These are phyloP conservation scores for Zaprionus africanus DNA, from an alignment of 1,140 invertebrate genomes.

Conservation along the genomic window DNA sequence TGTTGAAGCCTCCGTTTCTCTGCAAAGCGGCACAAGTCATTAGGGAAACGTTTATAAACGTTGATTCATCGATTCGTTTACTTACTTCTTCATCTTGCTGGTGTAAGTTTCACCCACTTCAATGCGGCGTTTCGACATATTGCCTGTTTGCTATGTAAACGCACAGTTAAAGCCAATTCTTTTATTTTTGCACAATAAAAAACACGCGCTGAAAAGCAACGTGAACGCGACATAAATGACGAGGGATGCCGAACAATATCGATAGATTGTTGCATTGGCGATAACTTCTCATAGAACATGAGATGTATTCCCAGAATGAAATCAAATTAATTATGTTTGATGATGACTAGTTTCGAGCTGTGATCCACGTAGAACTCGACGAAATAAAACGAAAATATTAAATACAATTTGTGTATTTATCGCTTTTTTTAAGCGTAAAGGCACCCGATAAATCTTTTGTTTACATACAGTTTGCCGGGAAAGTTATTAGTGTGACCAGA, in stretches of 20 bases:
- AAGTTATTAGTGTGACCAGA: too few relatives aligned
- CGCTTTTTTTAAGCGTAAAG: too few relatives aligned
- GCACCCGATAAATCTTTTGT: too few relatives aligned
- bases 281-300: neutral
- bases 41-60: neutral
- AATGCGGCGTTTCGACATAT: slow-evolving; percentile 93
- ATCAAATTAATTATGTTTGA: neutral
- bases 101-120: slow-evolving; percentile 93
- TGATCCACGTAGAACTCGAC: too few relatives aligned
- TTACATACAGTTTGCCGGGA: too few relatives aligned
- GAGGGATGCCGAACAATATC: slow-evolving; percentile 25
- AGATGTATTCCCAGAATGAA: neutral
- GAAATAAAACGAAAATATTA: too few relatives aligned
- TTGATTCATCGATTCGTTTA: slow-evolving; percentile 29
- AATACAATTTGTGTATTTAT: too few relatives aligned
- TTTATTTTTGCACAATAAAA: slow-evolving; percentile 54
- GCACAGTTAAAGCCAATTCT: slow-evolving; percentile 20
- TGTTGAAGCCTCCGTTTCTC: slow-evolving; percentile 55
- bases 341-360: too few relatives aligned
- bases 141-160: slow-evolving; percentile 13
- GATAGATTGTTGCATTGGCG: neutral
- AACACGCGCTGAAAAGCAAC: slow-evolving; percentile 74
- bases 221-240: slow-evolving; percentile 48
- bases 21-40: slow-evolving; percentile 11
- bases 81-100: slow-evolving; percentile 89